Percentiles rank a stretch among this genome's conserved stretches.
Evolutionary conservation across 2,113 vertebrate genomes (phyloP).

Genomic region (Ranitomeya variabilis): DNA sequence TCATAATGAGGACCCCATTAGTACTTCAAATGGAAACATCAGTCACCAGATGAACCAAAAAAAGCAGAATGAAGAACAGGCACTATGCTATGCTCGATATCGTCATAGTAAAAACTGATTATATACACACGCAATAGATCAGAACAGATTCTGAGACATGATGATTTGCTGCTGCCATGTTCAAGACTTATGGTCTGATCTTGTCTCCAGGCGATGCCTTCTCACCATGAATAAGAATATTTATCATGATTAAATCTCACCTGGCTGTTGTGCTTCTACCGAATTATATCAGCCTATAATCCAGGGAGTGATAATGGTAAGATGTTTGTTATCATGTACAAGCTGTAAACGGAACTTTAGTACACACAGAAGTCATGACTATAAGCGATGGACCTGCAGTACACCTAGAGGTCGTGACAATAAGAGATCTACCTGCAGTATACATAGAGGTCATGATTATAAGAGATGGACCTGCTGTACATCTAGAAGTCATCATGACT

Average conservation of each 20-base stretch:
- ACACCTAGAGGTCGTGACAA: no score
- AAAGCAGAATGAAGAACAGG: neutral
- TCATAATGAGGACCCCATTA: slow-evolving; percentile 10
- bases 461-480: no score
- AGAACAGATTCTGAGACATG: neutral
- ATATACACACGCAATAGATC: neutral
- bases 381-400: no score
- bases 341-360: neutral
- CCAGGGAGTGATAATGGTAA: neutral
- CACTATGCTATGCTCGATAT: neutral
- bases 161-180: neutral
- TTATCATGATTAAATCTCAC: slow-evolving; percentile 3
- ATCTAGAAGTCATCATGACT: no score
- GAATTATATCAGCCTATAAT: neutral
- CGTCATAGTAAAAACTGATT: neutral
- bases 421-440: no score
- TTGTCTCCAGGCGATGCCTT: neutral
- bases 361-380: no score
- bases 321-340: neutral
- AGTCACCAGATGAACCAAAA: neutral
- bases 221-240: neutral
- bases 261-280: neutral
- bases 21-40: neutral
- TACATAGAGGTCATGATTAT: no score
- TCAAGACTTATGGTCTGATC: neutral